Base-by-base conservation (phyloP, 2,113 vertebrate species). In the Cololabis saira region DNA sequence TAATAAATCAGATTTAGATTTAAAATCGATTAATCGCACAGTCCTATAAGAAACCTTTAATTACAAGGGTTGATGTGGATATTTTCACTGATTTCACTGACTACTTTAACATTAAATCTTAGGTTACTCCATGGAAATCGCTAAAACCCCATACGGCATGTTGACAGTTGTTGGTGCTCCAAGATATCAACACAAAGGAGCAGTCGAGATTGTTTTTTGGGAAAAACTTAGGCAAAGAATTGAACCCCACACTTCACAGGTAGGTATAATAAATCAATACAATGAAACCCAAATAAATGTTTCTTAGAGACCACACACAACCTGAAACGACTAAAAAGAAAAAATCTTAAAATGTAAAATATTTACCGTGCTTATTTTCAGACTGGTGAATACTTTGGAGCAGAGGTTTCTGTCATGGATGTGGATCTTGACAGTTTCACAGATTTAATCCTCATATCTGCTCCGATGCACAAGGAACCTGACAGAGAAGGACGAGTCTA, bases 341-440 rank as follows among this genome's bases (percentile, higher is more conserved):
- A 8, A 37, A 21, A 27, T 2, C 17, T 10, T 15, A 17, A 10
- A 53, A 65, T 17, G 1, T 18, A 17, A 47, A 47, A 1, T 21
- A 2, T 12, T 24, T 37, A 4, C 1, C 4, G 15, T 42, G 5
- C 10, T 1, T 12, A 16, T 37, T 45, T 44, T 55, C 91, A 96
- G 92, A 90, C 86, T 19, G 95, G 95, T 45, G 91, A 91, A 75
- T 96, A 96, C 77, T 96, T 95, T 58, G 95, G 95, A 6, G 93
- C 92, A 1, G 94, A 90, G 48, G 79, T 96, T 53, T 93, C 94
- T 74, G 80, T 87, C 3, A 67, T 96, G 78, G 92, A 94, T 13
- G 0, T 93, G 55, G 54, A 93, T 19, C 0, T 8, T 2, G 81
- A 95, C 42, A 2, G 1, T 0, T 58, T 54, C 59, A 80, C 87